Percentiles rank a stretch among this genome's conserved stretches.
phyloP scores from a whole-genome alignment of 2,888 invertebrate species.

The Ormyrus nitidulus region DNA sequence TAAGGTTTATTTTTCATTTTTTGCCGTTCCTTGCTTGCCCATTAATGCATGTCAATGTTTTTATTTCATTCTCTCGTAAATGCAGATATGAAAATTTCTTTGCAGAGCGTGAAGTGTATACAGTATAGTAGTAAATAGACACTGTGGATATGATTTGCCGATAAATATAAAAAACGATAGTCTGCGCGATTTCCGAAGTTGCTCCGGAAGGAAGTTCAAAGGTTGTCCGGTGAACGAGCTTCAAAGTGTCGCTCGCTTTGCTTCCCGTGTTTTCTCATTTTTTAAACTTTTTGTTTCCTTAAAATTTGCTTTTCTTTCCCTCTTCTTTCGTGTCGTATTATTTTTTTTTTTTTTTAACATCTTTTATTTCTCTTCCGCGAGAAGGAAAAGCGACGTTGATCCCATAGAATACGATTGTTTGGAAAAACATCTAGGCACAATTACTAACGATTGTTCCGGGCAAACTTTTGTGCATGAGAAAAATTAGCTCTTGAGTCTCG shows the following conservation, averaged over 20 bases:
- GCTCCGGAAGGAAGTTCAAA: conserved; percentile 32
- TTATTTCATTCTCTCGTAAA: conserved; percentile 18
- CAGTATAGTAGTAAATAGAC: conserved; percentile 56
- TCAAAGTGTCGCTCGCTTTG: conserved; percentile 18
- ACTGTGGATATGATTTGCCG: conserved; percentile 55
- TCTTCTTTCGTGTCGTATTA: conserved; percentile 39
- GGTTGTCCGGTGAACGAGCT: conserved; percentile 22
- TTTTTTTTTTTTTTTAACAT: conserved; percentile 34
- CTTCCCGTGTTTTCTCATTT: conserved; percentile 18
- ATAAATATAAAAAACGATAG: conserved; percentile 51
- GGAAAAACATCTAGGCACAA: conserved; percentile 72
- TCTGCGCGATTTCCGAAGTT: conserved; percentile 41
- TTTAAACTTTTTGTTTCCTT: conserved; percentile 51
- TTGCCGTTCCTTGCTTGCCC: conserved; percentile 6
- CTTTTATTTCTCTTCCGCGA: conserved; percentile 56
- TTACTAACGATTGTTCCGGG: conserved; percentile 72
- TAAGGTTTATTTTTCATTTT: conserved; percentile 6
- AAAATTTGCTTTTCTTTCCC: conserved; percentile 35
- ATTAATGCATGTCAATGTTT: too few relatives aligned
- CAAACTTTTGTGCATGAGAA: conserved; percentile 68
- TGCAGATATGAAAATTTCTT: conserved; percentile 51
- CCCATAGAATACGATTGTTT: conserved; percentile 69
- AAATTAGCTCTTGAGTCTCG: conserved; percentile 54
- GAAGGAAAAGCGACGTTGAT: conserved; percentile 70
- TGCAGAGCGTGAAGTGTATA: conserved; percentile 41